Evolutionary conservation across 1,140 invertebrate genomes (phyloP), one percentile per base, ranked within the genome.

Genomic region (Papilio glaucus): DNA sequence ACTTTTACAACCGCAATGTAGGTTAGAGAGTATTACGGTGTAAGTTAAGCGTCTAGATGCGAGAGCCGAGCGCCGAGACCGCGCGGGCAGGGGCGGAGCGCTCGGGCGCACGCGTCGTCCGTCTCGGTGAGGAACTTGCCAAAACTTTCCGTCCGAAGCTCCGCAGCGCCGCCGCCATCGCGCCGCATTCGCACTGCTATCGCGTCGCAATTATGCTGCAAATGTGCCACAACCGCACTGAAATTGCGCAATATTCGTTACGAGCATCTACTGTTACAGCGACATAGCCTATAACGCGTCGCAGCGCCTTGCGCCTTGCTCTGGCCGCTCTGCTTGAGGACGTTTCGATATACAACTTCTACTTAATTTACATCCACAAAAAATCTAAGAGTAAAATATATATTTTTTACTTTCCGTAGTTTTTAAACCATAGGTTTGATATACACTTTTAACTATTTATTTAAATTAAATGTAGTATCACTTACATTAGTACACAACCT

Each of bases 1-100:
- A 92, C 88, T 92, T 91, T 92, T 92, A 92, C 90, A 92, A 92
- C 83, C 84, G 90, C 89, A 90, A 90, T 79, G 89, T 92, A 92
- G 90, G 86, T 88, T 91, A 90, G 85, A 90, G 80, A 84, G 75
- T 79, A 81, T 86, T 89, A 89, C 74, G 76, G 81, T 80, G 83
- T 91, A 91, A 91, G 88, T 84, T 82, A 79, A 86, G 83, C 83
- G 83, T 86, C 76, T 82, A 87, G 82, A 84, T 79, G 87, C 83
- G 84, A 86, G 82, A 84, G 85, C 81, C 82, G 85, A 85, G 80
- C 86, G 85, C 78, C 81, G 82, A 85, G 84, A 77, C 82, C 81
- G 82, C 82, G 78, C 77, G 83, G 80, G 83, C 75, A 83, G 72
- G 71, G 77, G 76, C 79, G 78, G 76, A 80, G 78, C 78, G 78